Conservation (phyloP, 1,140 invertebrate species). For the Bombus waltoni region DNA sequence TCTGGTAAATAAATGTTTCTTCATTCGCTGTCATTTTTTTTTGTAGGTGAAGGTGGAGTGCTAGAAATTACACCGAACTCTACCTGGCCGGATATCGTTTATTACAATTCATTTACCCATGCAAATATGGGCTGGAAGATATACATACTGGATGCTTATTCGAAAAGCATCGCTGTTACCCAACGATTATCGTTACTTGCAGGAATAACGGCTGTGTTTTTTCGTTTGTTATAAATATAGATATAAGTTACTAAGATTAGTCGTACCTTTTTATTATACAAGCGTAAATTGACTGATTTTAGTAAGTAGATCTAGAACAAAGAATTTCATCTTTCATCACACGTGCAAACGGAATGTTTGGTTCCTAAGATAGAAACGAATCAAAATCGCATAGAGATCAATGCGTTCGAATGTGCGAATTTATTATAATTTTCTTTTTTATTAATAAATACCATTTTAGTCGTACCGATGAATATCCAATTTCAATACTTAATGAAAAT, state of each 20-base stretch:
- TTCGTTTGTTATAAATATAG: conserved; percentile 56
- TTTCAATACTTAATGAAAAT: background rate
- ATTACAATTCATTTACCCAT: conserved; percentile 96
- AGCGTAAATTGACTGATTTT: conserved; percentile 13
- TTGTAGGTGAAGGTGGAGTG: conserved; percentile 86
- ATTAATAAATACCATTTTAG: background rate
- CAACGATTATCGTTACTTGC: conserved; percentile 47
- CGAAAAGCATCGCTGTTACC: conserved; percentile 62
- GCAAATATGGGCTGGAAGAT: conserved; percentile 96
- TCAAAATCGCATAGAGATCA: background rate
- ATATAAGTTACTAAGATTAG: conserved; percentile 23
- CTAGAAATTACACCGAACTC: conserved; percentile 94
- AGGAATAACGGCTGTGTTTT: conserved; percentile 55
- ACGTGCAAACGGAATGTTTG: background rate
- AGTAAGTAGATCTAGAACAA: background rate
- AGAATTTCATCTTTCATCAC: background rate
- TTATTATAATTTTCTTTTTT: background rate
- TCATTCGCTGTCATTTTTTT: no score
- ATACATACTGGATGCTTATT: conserved; percentile 90
- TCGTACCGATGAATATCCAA: background rate
- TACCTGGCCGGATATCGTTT: conserved; percentile 95
- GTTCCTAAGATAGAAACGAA: background rate
- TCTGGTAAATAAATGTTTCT: background rate
- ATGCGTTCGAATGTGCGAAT: background rate
- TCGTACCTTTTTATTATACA: background rate